These are phyloP conservation scores for Drosophila ambigua DNA, from an alignment of 1,140 invertebrate genomes.

Conservation along the genomic window DNA sequence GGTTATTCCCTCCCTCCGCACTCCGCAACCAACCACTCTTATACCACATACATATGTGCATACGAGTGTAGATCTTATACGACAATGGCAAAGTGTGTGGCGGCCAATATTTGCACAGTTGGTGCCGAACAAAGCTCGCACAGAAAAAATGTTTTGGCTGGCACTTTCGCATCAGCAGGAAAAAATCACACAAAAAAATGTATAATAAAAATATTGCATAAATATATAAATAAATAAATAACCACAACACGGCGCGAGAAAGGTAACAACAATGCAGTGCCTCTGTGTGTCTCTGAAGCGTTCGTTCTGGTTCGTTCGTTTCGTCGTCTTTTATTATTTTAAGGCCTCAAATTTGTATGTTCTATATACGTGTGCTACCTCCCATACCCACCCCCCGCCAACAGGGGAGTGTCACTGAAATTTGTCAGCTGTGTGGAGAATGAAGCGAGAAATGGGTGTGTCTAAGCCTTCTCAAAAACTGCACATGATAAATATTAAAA, in stretches of 20 bases:
- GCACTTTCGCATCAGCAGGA: conserved; percentile 23
- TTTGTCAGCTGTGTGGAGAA: too few species aligned
- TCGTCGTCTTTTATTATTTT: conserved; percentile 59
- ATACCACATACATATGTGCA: neutral
- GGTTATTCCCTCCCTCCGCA: conserved; percentile 3
- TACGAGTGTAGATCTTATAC: conserved; percentile 15
- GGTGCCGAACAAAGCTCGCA: conserved; percentile 44
- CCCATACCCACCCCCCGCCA: too few species aligned
- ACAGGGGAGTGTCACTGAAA: too few species aligned
- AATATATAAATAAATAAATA: conserved; percentile 66
- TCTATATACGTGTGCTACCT: neutral
- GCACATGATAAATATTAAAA: too few species aligned
- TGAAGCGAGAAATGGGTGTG: too few species aligned
- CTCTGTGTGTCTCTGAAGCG: conserved; percentile 49
- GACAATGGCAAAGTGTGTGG: conserved; percentile 21
- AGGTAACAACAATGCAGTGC: conserved; percentile 55
- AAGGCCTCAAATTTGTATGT: conserved; percentile 21
- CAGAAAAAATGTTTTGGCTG: conserved; percentile 45
- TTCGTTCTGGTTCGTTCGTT: conserved; percentile 8
- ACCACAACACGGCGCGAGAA: conserved; percentile 15
- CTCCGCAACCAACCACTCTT: neutral
- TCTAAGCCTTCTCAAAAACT: too few species aligned
- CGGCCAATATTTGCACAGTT: conserved; percentile 73
- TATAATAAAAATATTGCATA: conserved; percentile 75
- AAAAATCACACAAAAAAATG: conserved; percentile 34